Conservation (phyloP, 2,888 invertebrate genomes). For the Julus scandinavius region DNA sequence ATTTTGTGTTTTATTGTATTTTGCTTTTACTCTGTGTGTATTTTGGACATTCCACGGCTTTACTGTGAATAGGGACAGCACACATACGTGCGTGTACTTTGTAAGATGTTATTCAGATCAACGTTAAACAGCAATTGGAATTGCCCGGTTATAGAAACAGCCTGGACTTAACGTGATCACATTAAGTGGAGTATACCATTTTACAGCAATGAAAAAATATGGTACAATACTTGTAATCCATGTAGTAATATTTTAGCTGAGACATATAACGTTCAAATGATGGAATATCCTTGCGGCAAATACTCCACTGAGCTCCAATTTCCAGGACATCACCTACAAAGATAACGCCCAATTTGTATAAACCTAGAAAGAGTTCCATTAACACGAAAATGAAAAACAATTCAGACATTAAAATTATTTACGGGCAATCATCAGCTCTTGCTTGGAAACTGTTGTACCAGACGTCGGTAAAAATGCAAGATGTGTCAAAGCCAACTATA, state of each 20-base stretch:
- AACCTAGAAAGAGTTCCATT: too few species aligned
- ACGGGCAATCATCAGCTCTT: constrained; percentile 82
- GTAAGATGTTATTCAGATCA: too few species aligned
- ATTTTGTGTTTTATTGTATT: too few species aligned
- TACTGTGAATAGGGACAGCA: too few species aligned
- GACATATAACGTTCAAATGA: constrained; percentile 98
- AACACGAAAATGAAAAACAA: constrained; percentile 58
- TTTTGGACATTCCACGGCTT: too few species aligned
- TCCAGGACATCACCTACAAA: constrained; percentile 84
- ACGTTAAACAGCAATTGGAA: too few species aligned
- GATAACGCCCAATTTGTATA: constrained; percentile 56
- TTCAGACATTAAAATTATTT: constrained; percentile 60
- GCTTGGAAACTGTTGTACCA: constrained; percentile 78
- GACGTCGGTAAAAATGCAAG: constrained; percentile 86
- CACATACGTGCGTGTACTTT: too few species aligned
- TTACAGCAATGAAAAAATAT: constrained; percentile 21
- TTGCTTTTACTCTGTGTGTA: too few species aligned
- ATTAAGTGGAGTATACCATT: too few species aligned
- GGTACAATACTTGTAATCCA: constrained; percentile 80
- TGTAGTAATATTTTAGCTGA: constrained; percentile 96
- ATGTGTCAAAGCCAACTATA: constrained; percentile 82
- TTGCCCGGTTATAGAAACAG: too few species aligned
- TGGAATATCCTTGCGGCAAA: constrained; percentile 90
- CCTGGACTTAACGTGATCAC: too few species aligned
- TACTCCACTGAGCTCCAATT: constrained; percentile 96